phyloP scores from a whole-genome alignment of 2,113 vertebrate species.

The Nesoenas mayeri region DNA sequence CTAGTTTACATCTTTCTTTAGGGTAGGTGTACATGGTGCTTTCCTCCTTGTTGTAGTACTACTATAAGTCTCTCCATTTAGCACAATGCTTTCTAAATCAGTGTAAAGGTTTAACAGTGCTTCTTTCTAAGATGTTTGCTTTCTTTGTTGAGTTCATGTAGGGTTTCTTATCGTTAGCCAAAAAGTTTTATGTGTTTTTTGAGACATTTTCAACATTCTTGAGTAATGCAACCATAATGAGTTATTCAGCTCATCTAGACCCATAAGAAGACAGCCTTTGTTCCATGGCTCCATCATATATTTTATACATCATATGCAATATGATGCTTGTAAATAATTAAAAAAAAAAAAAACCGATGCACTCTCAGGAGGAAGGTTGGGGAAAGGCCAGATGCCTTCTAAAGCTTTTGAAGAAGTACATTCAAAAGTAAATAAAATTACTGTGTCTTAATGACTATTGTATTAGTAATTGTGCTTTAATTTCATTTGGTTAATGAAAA shows the following conservation, averaged over 20 bases:
- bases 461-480: slow-evolving; percentile 25
- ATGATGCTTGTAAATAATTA: not conserved
- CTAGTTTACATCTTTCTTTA: not conserved
- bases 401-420: not conserved
- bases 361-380: not conserved
- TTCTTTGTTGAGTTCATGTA: not conserved
- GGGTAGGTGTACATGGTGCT: not conserved
- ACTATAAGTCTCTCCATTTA: not conserved
- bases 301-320: not conserved
- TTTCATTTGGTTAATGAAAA: slow-evolving; percentile 8
- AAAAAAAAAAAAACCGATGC: not conserved
- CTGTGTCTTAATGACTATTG: not conserved
- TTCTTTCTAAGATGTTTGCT: not conserved
- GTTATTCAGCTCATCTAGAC: not conserved
- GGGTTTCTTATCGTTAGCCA: not conserved
- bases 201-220: not conserved
- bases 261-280: not conserved
- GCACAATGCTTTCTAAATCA: not conserved
- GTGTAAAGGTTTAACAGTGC: not conserved
- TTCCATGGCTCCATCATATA: not conserved
- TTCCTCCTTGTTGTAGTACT: not conserved
- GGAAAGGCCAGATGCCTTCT: not conserved
- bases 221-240: not conserved
- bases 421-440: not conserved
- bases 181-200: not conserved